Percentiles rank a stretch among this genome's conserved stretches.
phyloP scores from a whole-genome alignment of 2,113 vertebrate species.

The Chionomys nivalis region DNA sequence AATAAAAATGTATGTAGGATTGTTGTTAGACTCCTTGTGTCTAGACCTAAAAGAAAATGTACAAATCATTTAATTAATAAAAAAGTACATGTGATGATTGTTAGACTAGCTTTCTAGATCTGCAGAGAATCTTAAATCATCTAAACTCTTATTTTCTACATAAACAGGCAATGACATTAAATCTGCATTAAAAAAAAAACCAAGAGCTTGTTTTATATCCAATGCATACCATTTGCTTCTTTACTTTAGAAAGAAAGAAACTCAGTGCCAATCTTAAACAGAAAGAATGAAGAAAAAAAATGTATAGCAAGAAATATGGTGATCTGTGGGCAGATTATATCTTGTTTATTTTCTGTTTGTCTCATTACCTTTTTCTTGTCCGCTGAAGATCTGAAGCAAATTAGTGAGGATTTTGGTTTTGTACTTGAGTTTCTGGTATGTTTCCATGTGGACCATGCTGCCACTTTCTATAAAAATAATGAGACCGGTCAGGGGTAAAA shows the following conservation, averaged over 20 bases:
- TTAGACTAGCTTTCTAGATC: background rate
- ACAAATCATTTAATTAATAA: conserved; percentile 26
- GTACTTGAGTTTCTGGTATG: conserved; percentile 74
- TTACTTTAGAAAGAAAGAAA: conserved; percentile 2
- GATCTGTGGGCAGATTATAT: background rate
- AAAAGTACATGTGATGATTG: background rate
- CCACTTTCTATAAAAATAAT: conserved; percentile 77
- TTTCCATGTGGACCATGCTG: conserved; percentile 71
- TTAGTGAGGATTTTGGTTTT: conserved; percentile 68
- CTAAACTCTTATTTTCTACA: conserved; percentile 43
- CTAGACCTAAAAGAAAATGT: background rate
- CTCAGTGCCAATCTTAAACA: background rate
- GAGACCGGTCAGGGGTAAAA: conserved; percentile 74
- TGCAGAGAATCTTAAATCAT: background rate
- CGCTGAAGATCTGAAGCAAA: conserved; percentile 60
- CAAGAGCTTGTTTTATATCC: conserved; percentile 11
- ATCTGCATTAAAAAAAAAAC: background rate
- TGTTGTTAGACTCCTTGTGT: conserved; percentile 16
- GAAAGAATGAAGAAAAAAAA: background rate
- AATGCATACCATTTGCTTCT: background rate
- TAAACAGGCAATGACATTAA: background rate
- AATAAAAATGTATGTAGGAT: conserved; percentile 17
- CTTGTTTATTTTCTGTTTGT: conserved; percentile 44
- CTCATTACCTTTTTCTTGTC: conserved; percentile 47
- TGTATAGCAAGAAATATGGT: background rate